These are phyloP conservation scores for Sminthurides bifidus DNA, from an alignment of 1,140 invertebrate genomes.

Conservation along the genomic window DNA sequence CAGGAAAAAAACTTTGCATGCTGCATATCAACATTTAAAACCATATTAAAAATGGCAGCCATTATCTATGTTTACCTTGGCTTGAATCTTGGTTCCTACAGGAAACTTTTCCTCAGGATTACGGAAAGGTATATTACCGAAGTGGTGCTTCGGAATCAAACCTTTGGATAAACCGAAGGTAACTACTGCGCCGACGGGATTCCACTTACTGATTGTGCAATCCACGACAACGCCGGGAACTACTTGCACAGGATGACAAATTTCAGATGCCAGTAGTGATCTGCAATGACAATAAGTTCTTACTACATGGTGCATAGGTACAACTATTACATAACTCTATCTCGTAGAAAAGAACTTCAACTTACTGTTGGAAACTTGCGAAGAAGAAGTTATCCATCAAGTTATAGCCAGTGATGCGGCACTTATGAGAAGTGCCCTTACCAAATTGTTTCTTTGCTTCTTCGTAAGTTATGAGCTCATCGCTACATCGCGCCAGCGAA, in stretches of 20 bases:
- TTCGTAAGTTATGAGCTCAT: slow-evolving; percentile 36
- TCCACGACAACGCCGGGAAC: slow-evolving; percentile 42
- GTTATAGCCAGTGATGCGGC: slow-evolving; percentile 47
- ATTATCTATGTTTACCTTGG: slow-evolving; percentile 29
- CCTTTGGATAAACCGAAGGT: slow-evolving; percentile 50
- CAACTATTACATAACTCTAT: background rate
- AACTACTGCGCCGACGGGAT: slow-evolving; percentile 32
- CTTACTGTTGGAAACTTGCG: slow-evolving; percentile 44
- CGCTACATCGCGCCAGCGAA: slow-evolving; percentile 39
- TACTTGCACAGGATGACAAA: slow-evolving; percentile 42
- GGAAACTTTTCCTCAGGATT: slow-evolving; percentile 42
- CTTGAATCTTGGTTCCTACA: slow-evolving; percentile 47
- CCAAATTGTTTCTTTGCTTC: slow-evolving; percentile 40
- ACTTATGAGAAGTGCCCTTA: slow-evolving; percentile 42
- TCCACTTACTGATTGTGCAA: slow-evolving; percentile 38
- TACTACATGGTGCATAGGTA: background rate
- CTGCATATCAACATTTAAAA: background rate
- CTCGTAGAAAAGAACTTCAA: background rate
- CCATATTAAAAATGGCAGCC: background rate
- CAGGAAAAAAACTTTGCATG: background rate
- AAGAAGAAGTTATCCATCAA: slow-evolving; percentile 46
- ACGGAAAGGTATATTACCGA: slow-evolving; percentile 39
- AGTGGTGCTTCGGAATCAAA: slow-evolving; percentile 42
- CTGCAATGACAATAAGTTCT: slow-evolving; percentile 2
- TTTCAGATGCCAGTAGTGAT: slow-evolving; percentile 41